These are phyloP conservation scores for Saccostrea echinata DNA, from an alignment of 1,140 invertebrate species.

Conservation along the genomic window DNA sequence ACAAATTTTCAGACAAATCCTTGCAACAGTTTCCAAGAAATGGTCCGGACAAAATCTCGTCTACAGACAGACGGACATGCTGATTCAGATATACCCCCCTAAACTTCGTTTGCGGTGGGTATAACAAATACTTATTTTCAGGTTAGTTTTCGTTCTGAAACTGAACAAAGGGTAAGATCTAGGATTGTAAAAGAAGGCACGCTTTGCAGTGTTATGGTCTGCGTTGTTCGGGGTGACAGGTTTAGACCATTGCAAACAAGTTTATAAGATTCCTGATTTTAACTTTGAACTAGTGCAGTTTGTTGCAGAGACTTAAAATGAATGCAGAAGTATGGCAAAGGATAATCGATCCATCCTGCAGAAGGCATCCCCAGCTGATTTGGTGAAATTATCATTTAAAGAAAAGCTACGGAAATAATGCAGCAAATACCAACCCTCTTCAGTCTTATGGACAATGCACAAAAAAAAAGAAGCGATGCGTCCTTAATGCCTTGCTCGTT, in stretches of 20 bases:
- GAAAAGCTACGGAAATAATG: background rate
- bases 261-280: background rate
- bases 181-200: background rate
- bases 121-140: too few species aligned
- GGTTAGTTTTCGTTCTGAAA: slow-evolving; percentile 5
- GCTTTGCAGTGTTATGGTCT: background rate
- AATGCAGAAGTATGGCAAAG: background rate
- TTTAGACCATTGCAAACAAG: background rate
- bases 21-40: too few species aligned
- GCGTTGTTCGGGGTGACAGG: background rate
- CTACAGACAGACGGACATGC: too few species aligned
- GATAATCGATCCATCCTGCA: background rate
- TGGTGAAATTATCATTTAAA: background rate
- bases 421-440: background rate
- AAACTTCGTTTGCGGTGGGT: too few species aligned
- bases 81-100: too few species aligned
- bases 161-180: background rate
- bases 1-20: too few species aligned
- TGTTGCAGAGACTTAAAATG: background rate
- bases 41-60: too few species aligned
- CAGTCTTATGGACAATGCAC: background rate
- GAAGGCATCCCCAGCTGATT: background rate
- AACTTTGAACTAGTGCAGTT: background rate
- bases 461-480: background rate
- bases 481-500: background rate